Percentiles rank a stretch among this genome's conserved stretches.
Conservation (phyloP, 2,888 invertebrate species). For the Cryptocephalus primarius region DNA sequence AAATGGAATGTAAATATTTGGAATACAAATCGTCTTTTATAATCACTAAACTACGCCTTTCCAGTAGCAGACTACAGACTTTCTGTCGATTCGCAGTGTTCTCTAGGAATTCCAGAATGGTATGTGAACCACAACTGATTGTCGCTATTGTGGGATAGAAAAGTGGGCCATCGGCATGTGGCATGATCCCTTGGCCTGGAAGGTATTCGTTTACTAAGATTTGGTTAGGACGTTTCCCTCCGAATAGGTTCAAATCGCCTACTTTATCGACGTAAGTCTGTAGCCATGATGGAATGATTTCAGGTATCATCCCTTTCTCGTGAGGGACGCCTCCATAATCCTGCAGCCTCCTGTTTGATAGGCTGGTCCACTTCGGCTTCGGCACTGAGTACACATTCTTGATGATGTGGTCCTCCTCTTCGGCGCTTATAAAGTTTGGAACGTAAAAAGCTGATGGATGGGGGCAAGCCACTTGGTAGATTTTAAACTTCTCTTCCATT, state of each 20-base stretch:
- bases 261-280: slow-evolving; percentile 60
- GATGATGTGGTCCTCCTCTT: slow-evolving; percentile 62
- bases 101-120: slow-evolving; percentile 74
- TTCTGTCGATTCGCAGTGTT: slow-evolving; percentile 35
- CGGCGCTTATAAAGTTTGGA: slow-evolving; percentile 71
- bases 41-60: slow-evolving; percentile 80
- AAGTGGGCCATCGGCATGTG: slow-evolving; percentile 91
- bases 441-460: slow-evolving; percentile 67
- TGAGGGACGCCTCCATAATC: slow-evolving; percentile 97
- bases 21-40: slow-evolving; percentile 74
- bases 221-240: slow-evolving; percentile 73
- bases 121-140: slow-evolving; percentile 83
- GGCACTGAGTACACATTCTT: slow-evolving; percentile 68
- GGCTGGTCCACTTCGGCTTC: slow-evolving; percentile 91
- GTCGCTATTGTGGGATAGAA: slow-evolving; percentile 91
- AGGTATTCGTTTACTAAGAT: slow-evolving; percentile 90
- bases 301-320: slow-evolving; percentile 85
- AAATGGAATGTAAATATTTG: slow-evolving; percentile 78
- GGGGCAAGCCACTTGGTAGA: slow-evolving; percentile 35
- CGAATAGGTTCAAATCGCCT: slow-evolving; percentile 56
- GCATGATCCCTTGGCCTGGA: slow-evolving; percentile 92
- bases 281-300: slow-evolving; percentile 81
- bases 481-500: slow-evolving; percentile 13
- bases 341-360: slow-evolving; percentile 84
- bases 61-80: slow-evolving; percentile 68